Evolutionary conservation across 2,113 vertebrate species (phyloP).

Genomic region (Gallinago undulata): DNA sequence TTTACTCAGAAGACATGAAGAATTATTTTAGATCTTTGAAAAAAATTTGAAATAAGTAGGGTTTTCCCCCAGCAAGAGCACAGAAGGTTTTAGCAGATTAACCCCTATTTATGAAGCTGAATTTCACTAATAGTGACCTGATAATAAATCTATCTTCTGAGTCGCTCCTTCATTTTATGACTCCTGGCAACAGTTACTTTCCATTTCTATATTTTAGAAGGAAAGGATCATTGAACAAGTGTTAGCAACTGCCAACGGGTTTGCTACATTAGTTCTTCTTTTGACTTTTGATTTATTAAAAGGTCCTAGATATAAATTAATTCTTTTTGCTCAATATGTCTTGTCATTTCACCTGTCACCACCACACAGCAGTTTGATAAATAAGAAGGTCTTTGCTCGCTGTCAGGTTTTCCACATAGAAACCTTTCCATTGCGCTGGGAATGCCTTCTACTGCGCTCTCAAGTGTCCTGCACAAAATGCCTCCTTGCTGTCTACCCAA

Average conservation of each 20-base stretch:
- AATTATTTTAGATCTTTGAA: conserved; percentile 4
- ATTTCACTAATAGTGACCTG: conserved; percentile 9
- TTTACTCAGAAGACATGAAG: conserved; percentile 22
- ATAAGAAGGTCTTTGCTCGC: not conserved
- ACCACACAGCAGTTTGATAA: not conserved
- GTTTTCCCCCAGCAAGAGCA: not conserved
- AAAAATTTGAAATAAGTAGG: not conserved
- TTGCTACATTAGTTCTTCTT: not conserved
- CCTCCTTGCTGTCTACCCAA: not conserved
- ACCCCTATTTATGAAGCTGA: conserved; percentile 33
- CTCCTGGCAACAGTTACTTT: conserved; percentile 40
- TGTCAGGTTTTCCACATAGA: not conserved
- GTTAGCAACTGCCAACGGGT: not conserved
- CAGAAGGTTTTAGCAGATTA: conserved; percentile 38
- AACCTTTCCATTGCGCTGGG: not conserved
- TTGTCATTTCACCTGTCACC: not conserved
- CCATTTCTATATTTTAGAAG: conserved; percentile 24
- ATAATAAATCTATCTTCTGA: conserved; percentile 39
- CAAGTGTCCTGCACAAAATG: not conserved
- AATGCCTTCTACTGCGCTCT: not conserved
- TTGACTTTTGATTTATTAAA: conserved; percentile 41
- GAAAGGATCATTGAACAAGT: conserved; percentile 34
- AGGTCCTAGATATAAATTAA: not conserved
- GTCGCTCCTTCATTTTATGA: conserved; percentile 35
- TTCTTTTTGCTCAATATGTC: not conserved